phyloP scores from a whole-genome alignment of 2,888 invertebrate species.

The Drosophila affinis region DNA sequence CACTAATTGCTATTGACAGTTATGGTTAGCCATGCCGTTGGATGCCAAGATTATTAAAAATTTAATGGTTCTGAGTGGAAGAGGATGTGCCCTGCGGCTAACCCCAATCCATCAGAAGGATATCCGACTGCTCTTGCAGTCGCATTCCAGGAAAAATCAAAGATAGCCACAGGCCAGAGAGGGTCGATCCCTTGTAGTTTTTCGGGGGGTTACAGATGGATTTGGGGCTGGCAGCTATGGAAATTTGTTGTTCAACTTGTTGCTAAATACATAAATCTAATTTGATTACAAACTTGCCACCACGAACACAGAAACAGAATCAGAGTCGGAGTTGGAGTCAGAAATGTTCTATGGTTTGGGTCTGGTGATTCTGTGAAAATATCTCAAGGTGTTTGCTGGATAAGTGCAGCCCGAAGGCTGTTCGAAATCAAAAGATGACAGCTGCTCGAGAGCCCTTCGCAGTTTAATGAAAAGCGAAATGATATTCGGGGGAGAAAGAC shows the following conservation, averaged over 20 bases:
- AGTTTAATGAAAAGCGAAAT: constrained; percentile 65
- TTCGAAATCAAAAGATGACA: constrained; percentile 40
- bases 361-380: constrained; percentile 15
- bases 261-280: constrained; percentile 71
- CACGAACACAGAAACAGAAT: not conserved
- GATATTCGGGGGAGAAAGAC: constrained; percentile 14
- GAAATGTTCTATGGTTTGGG: not conserved
- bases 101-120: constrained; percentile 18
- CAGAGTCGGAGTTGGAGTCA: not conserved
- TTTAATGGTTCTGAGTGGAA: constrained; percentile 45
- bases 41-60: constrained; percentile 63
- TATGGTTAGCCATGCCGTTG: constrained; percentile 19
- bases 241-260: constrained; percentile 40
- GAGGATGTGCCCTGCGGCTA: constrained; percentile 21
- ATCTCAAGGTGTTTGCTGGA: constrained; percentile 67
- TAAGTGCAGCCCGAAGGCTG: constrained; percentile 63
- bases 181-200: constrained; percentile 24
- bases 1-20: constrained; percentile 72
- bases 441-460: constrained; percentile 67
- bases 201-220: not conserved
- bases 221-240: constrained; percentile 8
- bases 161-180: constrained; percentile 28
- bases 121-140: constrained; percentile 12
- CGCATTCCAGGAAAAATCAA: constrained; percentile 39
- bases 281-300: constrained; percentile 66